phyloP scores from a whole-genome alignment of 2,888 invertebrate genomes.

The Polietes domitor region DNA sequence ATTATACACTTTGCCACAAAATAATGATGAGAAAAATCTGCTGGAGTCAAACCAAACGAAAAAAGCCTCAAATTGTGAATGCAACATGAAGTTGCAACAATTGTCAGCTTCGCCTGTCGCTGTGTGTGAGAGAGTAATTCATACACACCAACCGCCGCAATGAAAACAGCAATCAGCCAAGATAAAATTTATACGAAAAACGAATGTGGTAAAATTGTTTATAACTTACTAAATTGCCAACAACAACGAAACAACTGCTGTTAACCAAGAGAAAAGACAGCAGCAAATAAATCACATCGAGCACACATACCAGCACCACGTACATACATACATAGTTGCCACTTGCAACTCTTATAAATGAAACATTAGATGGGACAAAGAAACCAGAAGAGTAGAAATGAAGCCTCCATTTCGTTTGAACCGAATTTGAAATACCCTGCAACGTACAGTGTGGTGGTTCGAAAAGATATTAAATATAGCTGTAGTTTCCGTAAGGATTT shows the following conservation, averaged over 20 bases:
- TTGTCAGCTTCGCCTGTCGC: not conserved
- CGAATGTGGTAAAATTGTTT: constrained; percentile 43
- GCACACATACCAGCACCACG: not conserved
- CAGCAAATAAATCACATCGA: constrained; percentile 7
- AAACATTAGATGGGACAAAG: not conserved
- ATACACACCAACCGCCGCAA: not conserved
- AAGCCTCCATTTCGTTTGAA: not conserved
- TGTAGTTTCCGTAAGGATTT: too few relatives aligned
- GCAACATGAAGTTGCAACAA: constrained; percentile 33
- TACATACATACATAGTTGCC: not conserved
- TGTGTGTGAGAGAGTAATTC: constrained; percentile 14
- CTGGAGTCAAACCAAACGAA: not conserved
- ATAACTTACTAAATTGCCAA: constrained; percentile 29
- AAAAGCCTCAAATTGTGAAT: constrained; percentile 23
- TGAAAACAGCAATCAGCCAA: not conserved
- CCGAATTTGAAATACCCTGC: not conserved
- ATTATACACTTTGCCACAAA: constrained; percentile 34
- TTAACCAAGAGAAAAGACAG: constrained; percentile 8
- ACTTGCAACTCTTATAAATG: not conserved
- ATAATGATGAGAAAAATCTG: constrained; percentile 44
- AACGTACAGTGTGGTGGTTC: too few relatives aligned
- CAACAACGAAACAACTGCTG: not conserved
- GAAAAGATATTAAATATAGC: too few relatives aligned
- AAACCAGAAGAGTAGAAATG: too few relatives aligned
- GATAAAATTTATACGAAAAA: constrained; percentile 9